Conservation (phyloP, 2,113 vertebrate species). For the Rhinichthys klamathensis region DNA sequence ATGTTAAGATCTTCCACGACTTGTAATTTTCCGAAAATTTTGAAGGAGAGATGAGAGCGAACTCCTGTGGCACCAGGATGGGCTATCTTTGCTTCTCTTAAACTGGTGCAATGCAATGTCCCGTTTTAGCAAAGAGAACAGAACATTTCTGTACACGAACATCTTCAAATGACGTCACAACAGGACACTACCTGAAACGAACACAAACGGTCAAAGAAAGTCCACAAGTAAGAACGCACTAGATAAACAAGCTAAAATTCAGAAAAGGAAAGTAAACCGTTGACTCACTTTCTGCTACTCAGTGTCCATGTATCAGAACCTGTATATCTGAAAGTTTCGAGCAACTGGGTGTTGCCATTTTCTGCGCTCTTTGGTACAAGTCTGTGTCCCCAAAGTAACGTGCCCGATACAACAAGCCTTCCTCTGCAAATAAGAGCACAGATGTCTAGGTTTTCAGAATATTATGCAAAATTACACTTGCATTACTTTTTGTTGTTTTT, state of each 20-base stretch:
- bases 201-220: background rate
- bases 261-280: background rate
- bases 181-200: conserved; percentile 29
- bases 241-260: background rate
- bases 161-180: conserved; percentile 9
- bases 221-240: background rate
- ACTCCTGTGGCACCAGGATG: conserved; percentile 3
- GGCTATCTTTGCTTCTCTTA: conserved; percentile 32
- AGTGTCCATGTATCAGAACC: conserved; percentile 86
- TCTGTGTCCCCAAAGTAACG: conserved; percentile 95
- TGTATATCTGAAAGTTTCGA: conserved; percentile 95
- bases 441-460: background rate
- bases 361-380: conserved; percentile 93
- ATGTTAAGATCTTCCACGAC: conserved; percentile 12
- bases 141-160: conserved; percentile 35
- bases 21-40: conserved; percentile 19
- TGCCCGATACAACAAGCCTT: conserved; percentile 94
- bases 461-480: background rate
- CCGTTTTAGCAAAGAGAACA: conserved; percentile 42
- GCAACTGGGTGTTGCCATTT: conserved; percentile 96
- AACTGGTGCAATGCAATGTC: conserved; percentile 35
- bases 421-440: conserved; percentile 80
- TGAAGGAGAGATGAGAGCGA: conserved; percentile 24
- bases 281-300: conserved; percentile 40
- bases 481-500: background rate